Percentiles rank a stretch among this genome's conserved stretches.
phyloP scores from a whole-genome alignment of 2,888 invertebrate genomes.

The Heterodera filipjevi region DNA sequence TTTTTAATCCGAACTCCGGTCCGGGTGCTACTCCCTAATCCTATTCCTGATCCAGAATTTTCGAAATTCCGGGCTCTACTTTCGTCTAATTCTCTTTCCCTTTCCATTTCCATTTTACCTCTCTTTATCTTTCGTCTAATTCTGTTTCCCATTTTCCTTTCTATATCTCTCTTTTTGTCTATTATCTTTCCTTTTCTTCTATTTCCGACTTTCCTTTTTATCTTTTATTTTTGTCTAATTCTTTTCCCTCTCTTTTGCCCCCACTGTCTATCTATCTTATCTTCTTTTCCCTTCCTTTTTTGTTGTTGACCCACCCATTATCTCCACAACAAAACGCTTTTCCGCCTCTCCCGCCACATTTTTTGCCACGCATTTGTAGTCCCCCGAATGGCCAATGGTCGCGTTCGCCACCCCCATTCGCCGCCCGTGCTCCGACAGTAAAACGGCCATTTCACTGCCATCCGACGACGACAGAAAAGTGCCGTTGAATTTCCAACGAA shows the following conservation, averaged over 20 bases:
- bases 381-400: conserved; percentile 69
- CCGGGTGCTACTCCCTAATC: too few relatives aligned
- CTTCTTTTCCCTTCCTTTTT: conserved; percentile 69
- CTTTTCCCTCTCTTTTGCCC: conserved; percentile 69
- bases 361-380: conserved; percentile 71
- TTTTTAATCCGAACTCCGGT: too few relatives aligned
- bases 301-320: conserved; percentile 55
- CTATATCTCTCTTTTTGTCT: conserved; percentile 69
- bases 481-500: conserved; percentile 59
- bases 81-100: not conserved
- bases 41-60: too few relatives aligned
- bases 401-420: conserved; percentile 55
- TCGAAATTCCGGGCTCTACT: too few relatives aligned
- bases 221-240: conserved; percentile 68
- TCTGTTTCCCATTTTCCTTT: conserved; percentile 71
- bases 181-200: conserved; percentile 72
- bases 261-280: conserved; percentile 72
- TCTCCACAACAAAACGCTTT: conserved; percentile 63
- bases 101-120: conserved; percentile 66
- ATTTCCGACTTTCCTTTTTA: not conserved
- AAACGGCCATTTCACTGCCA: conserved; percentile 35
- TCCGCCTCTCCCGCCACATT: conserved; percentile 74
- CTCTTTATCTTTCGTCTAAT: conserved; percentile 67
- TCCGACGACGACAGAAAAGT: conserved; percentile 49
- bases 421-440: conserved; percentile 58